Conservation (phyloP, 2,113 vertebrate genomes). For the Eleginops maclovinus region DNA sequence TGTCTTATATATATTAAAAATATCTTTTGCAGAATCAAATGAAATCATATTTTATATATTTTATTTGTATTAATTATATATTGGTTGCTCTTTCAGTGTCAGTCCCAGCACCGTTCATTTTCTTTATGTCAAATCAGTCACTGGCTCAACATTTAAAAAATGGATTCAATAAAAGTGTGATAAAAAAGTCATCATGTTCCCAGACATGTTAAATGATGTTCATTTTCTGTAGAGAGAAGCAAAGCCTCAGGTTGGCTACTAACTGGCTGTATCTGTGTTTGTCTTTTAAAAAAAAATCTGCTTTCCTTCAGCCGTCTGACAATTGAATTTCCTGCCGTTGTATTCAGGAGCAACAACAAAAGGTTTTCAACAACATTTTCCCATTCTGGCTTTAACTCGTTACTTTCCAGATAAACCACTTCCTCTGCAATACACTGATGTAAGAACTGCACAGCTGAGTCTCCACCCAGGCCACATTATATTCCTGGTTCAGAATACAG, state of each 20-base stretch:
- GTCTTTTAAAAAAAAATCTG: slow-evolving; percentile 9
- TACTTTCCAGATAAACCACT: too few relatives aligned
- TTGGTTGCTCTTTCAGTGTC: neutral
- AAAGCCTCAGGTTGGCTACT: slow-evolving; percentile 10
- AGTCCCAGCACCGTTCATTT: neutral
- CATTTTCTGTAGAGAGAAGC: slow-evolving; percentile 9
- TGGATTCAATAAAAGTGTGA: slow-evolving; percentile 12
- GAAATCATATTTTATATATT: too few relatives aligned
- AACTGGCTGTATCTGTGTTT: slow-evolving; percentile 16
- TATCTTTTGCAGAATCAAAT: too few relatives aligned
- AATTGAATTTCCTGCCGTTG: slow-evolving; percentile 11
- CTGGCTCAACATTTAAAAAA: slow-evolving; percentile 7
- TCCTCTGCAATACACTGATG: neutral
- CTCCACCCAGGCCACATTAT: neutral
- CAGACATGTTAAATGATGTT: slow-evolving; percentile 2
- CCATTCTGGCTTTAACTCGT: neutral
- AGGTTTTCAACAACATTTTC: slow-evolving; percentile 13
- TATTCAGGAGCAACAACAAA: slow-evolving; percentile 15
- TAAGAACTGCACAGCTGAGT: too few relatives aligned
- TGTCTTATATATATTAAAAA: neutral
- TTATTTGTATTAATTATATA: too few relatives aligned
- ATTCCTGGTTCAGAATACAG: too few relatives aligned
- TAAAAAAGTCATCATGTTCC: neutral
- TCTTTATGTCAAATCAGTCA: neutral
- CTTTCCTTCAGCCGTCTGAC: slow-evolving; percentile 15